Evolutionary conservation across 2,113 vertebrate genomes (phyloP), one percentile per base, ranked within the genome.

Genomic region (Rousettus leschenaultii): DNA sequence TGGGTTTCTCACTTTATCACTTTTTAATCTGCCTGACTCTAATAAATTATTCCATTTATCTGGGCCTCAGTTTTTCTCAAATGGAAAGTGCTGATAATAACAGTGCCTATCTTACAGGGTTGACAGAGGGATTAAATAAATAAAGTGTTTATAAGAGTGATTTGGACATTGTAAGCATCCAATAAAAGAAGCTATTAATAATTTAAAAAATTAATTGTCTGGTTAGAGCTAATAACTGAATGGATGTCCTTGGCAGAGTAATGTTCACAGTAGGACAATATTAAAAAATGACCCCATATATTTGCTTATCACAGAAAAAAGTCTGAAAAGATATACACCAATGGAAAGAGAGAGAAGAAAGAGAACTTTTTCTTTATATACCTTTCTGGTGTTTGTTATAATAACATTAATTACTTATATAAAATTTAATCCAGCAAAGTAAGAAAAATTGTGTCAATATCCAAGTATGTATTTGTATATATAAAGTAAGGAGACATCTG

Each of bases 141-240:
- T 63, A 24, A 83, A 89, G 30, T 79, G 30, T 89, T 59, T 88
- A 43, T 30, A 63, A 91, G n/a, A 82, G 43, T 78, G 55, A 92
- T 63, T 80, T 90, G n/a, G 28, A 68, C 18, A 82, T 6, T 61
- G 14, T 38, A 92, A 86, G 68, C 71, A 78, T 77, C 71, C 30
- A 89, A 59, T 86, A 83, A 91, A 89, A 77, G 26, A 85, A 61
- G 48, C 40, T 80, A 48, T 71, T 75, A 97, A 80, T 91, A 91
- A 68, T 89, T 74, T 70, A 94, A 88, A 79, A 16, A 77, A 43
- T 86, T 84, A 68, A 86, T 93, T 66, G 30, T 84, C 83, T 82
- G 35, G 6, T 70, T 75, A 84, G 55, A 77, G 74, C 33, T 84
- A 70, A 65, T 88, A 94, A 92, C 10, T 48, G 26, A 89, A 83